Conservation (phyloP, 1,140 invertebrate genomes). For the Drosophila malerkotliana region DNA sequence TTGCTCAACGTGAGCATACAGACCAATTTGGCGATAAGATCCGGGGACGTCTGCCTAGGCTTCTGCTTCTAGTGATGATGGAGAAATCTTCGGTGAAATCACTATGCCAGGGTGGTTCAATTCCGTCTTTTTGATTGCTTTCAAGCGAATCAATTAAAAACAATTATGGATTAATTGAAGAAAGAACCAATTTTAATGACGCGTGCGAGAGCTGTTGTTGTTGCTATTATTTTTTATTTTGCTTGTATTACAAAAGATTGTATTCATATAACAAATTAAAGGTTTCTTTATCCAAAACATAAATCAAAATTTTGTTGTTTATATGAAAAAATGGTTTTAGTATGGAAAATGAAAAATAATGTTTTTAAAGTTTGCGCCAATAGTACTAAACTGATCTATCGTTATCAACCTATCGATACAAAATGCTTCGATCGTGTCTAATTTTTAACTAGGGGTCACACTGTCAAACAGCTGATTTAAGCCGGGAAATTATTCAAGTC, state of each 20-base stretch:
- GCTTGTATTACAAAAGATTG: too few relatives aligned
- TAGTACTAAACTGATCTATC: neutral
- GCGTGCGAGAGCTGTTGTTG: neutral
- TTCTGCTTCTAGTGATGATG: constrained; percentile 39
- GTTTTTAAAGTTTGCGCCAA: neutral
- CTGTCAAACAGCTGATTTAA: constrained; percentile 10
- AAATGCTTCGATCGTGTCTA: neutral
- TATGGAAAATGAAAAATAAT: too few relatives aligned
- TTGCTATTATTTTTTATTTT: too few relatives aligned
- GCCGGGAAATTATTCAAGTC: constrained; percentile 1
- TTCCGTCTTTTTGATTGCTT: constrained; percentile 37
- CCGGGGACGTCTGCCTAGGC: constrained; percentile 28
- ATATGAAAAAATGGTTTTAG: too few relatives aligned
- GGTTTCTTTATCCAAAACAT: too few relatives aligned
- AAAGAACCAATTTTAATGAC: neutral
- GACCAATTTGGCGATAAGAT: constrained; percentile 60
- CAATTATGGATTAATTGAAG: constrained; percentile 44
- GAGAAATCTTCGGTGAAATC: constrained; percentile 23
- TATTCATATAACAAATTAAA: too few relatives aligned
- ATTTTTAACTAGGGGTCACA: constrained; percentile 6
- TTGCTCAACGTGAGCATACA: constrained; percentile 78
- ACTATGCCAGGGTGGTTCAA: neutral
- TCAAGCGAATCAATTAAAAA: constrained; percentile 39
- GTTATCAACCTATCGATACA: neutral
- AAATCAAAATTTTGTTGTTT: too few relatives aligned